Conservation (phyloP, 2,888 invertebrate species). For the Ectropis crepuscularia region DNA sequence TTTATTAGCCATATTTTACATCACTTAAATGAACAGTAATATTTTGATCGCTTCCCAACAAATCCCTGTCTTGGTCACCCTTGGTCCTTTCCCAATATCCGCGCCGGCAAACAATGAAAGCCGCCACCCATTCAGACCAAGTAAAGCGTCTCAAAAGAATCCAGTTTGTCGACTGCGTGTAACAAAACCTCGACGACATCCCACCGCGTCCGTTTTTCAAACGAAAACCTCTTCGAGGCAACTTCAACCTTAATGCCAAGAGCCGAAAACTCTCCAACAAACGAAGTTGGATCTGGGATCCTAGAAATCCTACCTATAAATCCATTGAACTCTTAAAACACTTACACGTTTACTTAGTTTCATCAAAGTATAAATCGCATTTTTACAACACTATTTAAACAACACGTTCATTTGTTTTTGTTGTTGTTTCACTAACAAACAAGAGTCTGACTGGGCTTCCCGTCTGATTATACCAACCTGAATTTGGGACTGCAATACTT, state of each 20-base stretch:
- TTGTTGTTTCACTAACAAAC: slow-evolving; percentile 22
- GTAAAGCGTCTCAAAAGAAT: slow-evolving; percentile 66
- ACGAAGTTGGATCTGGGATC: slow-evolving; percentile 15
- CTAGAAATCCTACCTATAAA: slow-evolving; percentile 30
- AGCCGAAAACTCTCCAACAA: not conserved
- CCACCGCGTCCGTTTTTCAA: slow-evolving; percentile 40
- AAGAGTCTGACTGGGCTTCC: slow-evolving; percentile 20
- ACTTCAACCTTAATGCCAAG: slow-evolving; percentile 14
- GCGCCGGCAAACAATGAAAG: slow-evolving; percentile 62
- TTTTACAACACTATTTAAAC: slow-evolving; percentile 46
- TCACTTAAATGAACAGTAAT: no score
- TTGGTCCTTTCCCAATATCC: slow-evolving; percentile 40
- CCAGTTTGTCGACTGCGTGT: slow-evolving; percentile 64
- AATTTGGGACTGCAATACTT: slow-evolving; percentile 19
- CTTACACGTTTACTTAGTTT: no score
- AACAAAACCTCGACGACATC: slow-evolving; percentile 56
- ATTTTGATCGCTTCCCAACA: slow-evolving; percentile 9
- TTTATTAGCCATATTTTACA: not conserved
- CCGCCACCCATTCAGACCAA: slow-evolving; percentile 60
- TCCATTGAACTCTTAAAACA: no score
- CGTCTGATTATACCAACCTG: slow-evolving; percentile 23
- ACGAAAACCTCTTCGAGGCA: slow-evolving; percentile 4
- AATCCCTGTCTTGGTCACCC: slow-evolving; percentile 27
- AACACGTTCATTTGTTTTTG: slow-evolving; percentile 43
- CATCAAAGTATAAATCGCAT: slow-evolving; percentile 45